phyloP scores from a whole-genome alignment of 2,888 invertebrate species.

The Leptinotarsa peninsularis region DNA sequence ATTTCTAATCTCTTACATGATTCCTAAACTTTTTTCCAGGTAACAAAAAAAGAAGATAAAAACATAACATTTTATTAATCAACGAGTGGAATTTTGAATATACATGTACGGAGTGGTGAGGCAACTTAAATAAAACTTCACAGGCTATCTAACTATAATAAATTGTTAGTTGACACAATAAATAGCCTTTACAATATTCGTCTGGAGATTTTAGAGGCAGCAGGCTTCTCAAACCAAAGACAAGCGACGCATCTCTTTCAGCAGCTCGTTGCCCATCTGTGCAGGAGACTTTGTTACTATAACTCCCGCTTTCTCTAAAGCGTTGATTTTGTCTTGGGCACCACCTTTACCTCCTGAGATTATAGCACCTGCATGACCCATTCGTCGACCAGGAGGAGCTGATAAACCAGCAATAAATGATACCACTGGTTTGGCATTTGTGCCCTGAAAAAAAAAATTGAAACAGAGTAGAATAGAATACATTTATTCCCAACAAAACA shows the following conservation, averaged over 20 bases:
- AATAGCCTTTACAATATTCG: conserved; percentile 26
- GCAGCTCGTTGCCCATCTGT: conserved; percentile 91
- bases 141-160: conserved; percentile 24
- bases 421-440: conserved; percentile 95
- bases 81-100: conserved; percentile 47
- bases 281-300: conserved; percentile 96
- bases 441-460: conserved; percentile 71
- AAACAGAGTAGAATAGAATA: neutral
- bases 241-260: conserved; percentile 90
- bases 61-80: conserved; percentile 42
- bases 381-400: conserved; percentile 96
- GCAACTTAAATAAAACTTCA: conserved; percentile 33
- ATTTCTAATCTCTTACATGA: too few relatives aligned
- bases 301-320: conserved; percentile 92
- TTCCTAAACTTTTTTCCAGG: neutral
- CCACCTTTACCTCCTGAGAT: conserved; percentile 99
- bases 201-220: neutral
- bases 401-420: conserved; percentile 99
- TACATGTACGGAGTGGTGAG: conserved; percentile 38
- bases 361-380: conserved; percentile 99
- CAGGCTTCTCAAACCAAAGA: conserved; percentile 61
- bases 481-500: neutral
- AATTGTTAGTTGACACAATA: conserved; percentile 28
- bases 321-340: conserved; percentile 97
- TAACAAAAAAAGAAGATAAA: conserved; percentile 21